phyloP scores from a whole-genome alignment of 2,113 vertebrate genomes.

The Entomyzon cyanotis region DNA sequence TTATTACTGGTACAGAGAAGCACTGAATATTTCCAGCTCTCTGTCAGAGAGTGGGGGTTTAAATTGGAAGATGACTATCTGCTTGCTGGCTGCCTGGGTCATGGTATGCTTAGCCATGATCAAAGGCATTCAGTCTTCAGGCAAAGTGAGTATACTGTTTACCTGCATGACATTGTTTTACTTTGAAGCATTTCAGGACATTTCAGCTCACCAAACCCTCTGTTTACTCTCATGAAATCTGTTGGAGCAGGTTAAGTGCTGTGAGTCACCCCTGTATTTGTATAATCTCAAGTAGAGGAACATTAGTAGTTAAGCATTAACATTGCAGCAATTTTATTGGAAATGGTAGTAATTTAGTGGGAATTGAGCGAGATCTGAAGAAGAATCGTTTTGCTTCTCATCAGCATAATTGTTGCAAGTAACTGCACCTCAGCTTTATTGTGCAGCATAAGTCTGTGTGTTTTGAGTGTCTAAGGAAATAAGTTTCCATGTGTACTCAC shows the following conservation, averaged over 20 bases:
- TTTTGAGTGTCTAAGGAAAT: not conserved
- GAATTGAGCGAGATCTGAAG: not conserved
- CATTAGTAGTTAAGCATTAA: not conserved
- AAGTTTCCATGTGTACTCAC: not conserved
- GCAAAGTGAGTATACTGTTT: constrained; percentile 84
- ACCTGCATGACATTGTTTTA: not conserved
- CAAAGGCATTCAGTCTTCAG: constrained; percentile 97
- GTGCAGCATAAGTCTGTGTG: not conserved
- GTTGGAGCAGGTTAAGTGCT: not conserved
- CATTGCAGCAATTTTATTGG: not conserved
- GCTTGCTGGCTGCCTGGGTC: constrained; percentile 89
- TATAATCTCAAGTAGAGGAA: not conserved
- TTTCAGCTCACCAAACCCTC: not conserved
- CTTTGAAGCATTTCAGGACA: not conserved
- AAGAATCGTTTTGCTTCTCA: not conserved
- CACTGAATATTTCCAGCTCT: constrained; percentile 90
- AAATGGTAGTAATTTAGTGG: not conserved
- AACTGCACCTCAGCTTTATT: not conserved
- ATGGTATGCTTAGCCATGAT: constrained; percentile 98
- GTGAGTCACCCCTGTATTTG: not conserved
- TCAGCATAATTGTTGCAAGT: not conserved
- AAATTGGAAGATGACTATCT: constrained; percentile 95
- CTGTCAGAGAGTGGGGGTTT: constrained; percentile 91
- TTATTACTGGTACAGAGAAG: constrained; percentile 95
- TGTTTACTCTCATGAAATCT: not conserved